phyloP scores from a whole-genome alignment of 1,140 invertebrate species.

The Papilio machaon region DNA sequence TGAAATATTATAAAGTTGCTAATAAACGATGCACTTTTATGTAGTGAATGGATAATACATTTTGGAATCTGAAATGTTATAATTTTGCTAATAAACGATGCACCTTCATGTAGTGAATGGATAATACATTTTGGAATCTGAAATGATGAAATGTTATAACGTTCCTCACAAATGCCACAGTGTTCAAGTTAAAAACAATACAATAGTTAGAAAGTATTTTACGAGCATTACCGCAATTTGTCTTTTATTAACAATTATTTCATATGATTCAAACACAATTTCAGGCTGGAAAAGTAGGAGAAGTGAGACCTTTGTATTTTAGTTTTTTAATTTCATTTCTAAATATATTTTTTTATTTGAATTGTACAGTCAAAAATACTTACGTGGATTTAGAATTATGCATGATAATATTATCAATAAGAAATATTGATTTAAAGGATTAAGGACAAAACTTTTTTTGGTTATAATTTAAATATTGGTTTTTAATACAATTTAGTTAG shows the following conservation, averaged over 20 bases:
- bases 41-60: conserved; percentile 12
- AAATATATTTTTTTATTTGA: too few species aligned
- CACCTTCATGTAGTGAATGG: conserved; percentile 14
- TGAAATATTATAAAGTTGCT: background rate
- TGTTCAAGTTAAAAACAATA: too few species aligned
- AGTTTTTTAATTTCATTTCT: too few species aligned
- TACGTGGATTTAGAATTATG: too few species aligned
- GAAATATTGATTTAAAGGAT: background rate
- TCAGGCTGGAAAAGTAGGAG: too few species aligned
- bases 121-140: conserved; percentile 3
- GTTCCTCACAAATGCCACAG: background rate
- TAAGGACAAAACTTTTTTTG: background rate
- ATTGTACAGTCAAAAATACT: too few species aligned
- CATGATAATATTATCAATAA: too few species aligned
- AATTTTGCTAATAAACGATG: background rate
- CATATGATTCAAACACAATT: too few species aligned
- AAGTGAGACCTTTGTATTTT: too few species aligned
- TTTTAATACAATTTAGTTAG: background rate
- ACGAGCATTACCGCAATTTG: too few species aligned
- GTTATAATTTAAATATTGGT: background rate
- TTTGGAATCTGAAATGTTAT: background rate
- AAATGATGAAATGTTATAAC: background rate
- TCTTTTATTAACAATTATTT: too few species aligned
- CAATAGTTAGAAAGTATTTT: too few species aligned
- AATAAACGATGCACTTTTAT: conserved; percentile 12